These are phyloP conservation scores for Microcebus murinus DNA, from an alignment of 2,113 vertebrate genomes.

Conservation along the genomic window DNA sequence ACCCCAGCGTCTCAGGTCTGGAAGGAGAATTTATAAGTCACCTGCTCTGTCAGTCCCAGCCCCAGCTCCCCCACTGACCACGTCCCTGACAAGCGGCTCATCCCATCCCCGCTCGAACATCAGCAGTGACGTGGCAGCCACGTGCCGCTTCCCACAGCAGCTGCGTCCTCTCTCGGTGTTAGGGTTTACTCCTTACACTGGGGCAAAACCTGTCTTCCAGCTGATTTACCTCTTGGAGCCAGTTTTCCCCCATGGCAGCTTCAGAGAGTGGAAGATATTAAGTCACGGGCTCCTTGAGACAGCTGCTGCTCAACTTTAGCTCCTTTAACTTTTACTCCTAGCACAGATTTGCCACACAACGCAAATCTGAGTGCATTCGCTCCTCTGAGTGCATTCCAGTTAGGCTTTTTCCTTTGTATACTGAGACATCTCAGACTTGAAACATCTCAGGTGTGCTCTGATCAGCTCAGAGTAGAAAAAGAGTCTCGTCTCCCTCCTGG, in stretches of 20 bases:
- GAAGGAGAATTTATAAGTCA: slow-evolving; percentile 16
- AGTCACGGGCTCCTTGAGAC: not conserved
- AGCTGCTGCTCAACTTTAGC: not conserved
- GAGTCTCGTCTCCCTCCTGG: not conserved
- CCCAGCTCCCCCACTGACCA: not conserved
- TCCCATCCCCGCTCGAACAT: not conserved
- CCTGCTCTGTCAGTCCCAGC: not conserved
- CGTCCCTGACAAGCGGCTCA: not conserved
- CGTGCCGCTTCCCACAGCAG: not conserved
- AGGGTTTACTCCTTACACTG: not conserved
- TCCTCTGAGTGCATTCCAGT: not conserved
- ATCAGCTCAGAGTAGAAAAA: not conserved
- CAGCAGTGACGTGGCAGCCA: not conserved
- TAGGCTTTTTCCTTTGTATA: not conserved
- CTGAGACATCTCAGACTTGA: not conserved
- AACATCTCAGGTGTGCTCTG: not conserved
- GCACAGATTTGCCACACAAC: not conserved
- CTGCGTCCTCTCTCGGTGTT: not conserved
- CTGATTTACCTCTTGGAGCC: slow-evolving; percentile 28
- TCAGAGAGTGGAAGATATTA: not conserved
- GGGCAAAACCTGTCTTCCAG: not conserved
- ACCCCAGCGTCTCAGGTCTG: not conserved
- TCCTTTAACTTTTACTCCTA: not conserved
- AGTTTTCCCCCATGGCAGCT: not conserved
- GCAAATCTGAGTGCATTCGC: not conserved